Base-by-base conservation (phyloP, 2,888 invertebrate genomes). In the Neoaliturus tenellus region DNA sequence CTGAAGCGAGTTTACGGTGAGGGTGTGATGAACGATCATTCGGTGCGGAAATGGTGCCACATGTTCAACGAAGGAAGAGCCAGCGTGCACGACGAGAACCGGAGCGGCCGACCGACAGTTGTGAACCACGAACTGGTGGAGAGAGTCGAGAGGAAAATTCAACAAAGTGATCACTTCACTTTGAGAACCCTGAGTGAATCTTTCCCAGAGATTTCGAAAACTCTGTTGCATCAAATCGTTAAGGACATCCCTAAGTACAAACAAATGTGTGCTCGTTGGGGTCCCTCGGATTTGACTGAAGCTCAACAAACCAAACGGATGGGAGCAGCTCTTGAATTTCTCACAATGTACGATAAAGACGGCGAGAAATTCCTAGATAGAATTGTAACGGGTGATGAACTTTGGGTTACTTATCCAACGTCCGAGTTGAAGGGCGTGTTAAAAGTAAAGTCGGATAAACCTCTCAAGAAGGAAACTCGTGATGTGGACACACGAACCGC, bases 121-220 rank as follows among this genome's bases (percentile, higher is more conserved):
- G 41, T 82, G 14, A 82, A 8, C 3, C 48, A 82, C 10, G 69
- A 67, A 28, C n/a, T 82, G 44, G 48, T 6, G 25, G 4, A n/a
- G 17, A 33, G 14, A 33, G 58, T 80, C 20, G 55, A 67, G 1
- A 71, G 41, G 28, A 71, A 69, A 48, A 31, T 82, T 69, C 51
- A 73, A 23, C 23, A 69, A 51, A 71, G 51, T 14, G 35, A 55
- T 23, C 23, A 55, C n/a, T 71, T 81, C 41, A 51, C 69, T 17
- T 25, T 69, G 20, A 48, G 6, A 28, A 44, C 14, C 4, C 35
- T 48, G 28, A 23, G 20, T 31, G 69, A 69, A 28, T 62, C n/a
- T 39, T 82, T 73, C 44, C 82, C 71, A 17, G 48, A 82, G 51
- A 51, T 82, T 51, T 69, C 82, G 73, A 20, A 73, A 73, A 33